Conservation (phyloP, 2,113 vertebrate species). For the Cranoglanis bouderius region DNA sequence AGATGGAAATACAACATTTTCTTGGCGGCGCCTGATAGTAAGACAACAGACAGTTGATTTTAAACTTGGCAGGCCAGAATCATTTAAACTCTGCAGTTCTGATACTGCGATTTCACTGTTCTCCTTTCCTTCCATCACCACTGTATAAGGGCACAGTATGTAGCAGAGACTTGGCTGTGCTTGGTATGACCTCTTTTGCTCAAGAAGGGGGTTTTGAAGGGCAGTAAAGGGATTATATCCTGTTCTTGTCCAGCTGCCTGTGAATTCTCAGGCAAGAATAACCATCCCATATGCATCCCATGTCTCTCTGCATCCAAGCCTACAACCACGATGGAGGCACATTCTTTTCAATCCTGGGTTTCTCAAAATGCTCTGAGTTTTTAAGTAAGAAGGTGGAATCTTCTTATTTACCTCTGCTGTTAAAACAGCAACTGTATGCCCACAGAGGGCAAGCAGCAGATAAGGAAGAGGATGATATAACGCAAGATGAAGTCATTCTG, state of each 20-base stretch:
- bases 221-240: not conserved
- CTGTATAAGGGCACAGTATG: not conserved
- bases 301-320: not conserved
- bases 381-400: too few species aligned
- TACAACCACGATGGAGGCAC: not conserved
- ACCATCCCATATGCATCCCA: not conserved
- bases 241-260: not conserved
- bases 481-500: not conserved
- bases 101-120: not conserved
- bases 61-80: not conserved
- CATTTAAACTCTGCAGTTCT: not conserved
- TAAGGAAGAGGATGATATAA: too few species aligned
- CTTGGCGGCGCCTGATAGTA: not conserved
- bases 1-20: not conserved
- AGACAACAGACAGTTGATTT: not conserved
- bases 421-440: too few species aligned
- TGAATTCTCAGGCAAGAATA: not conserved
- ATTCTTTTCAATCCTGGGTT: not conserved
- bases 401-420: not conserved
- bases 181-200: not conserved
- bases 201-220: not conserved
- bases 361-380: not conserved
- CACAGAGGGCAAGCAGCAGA: too few species aligned
- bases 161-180: not conserved
- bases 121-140: not conserved